These are phyloP conservation scores for Pedionomus torquatus DNA, from an alignment of 2,113 vertebrate genomes.

Conservation along the genomic window DNA sequence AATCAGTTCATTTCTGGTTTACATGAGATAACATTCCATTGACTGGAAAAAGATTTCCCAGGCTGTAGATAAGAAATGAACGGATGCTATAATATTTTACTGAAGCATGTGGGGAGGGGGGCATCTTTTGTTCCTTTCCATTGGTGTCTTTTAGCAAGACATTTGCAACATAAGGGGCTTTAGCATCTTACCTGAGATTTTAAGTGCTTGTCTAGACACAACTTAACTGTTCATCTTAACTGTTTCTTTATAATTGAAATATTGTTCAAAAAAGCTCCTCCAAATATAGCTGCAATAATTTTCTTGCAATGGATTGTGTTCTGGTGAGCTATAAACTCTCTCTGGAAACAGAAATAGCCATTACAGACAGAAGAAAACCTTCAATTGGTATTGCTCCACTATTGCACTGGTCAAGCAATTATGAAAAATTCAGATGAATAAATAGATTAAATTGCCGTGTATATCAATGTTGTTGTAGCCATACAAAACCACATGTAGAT, in stretches of 20 bases:
- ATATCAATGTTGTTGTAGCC: not conserved
- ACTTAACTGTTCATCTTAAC: not conserved
- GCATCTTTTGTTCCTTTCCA: not conserved
- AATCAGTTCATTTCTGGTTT: slow-evolving; percentile 1
- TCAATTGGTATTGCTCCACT: not conserved
- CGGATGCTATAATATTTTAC: not conserved
- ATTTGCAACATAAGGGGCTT: not conserved
- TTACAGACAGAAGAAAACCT: not conserved
- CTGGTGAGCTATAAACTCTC: not conserved
- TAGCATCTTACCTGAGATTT: not conserved
- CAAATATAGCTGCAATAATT: not conserved
- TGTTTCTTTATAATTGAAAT: not conserved
- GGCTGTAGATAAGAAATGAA: not conserved
- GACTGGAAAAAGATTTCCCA: not conserved
- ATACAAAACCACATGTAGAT: not conserved
- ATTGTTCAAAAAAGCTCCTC: not conserved
- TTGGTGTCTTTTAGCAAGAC: not conserved
- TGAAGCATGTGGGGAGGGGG: not conserved
- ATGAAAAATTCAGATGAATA: not conserved
- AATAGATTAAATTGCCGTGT: not conserved
- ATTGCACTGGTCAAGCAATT: not conserved
- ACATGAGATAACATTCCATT: not conserved
- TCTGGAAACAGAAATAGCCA: not conserved
- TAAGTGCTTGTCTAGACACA: not conserved
- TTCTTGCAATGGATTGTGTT: not conserved